phyloP scores from a whole-genome alignment of 2,888 invertebrate species.

The Xestia rhomboidea region DNA sequence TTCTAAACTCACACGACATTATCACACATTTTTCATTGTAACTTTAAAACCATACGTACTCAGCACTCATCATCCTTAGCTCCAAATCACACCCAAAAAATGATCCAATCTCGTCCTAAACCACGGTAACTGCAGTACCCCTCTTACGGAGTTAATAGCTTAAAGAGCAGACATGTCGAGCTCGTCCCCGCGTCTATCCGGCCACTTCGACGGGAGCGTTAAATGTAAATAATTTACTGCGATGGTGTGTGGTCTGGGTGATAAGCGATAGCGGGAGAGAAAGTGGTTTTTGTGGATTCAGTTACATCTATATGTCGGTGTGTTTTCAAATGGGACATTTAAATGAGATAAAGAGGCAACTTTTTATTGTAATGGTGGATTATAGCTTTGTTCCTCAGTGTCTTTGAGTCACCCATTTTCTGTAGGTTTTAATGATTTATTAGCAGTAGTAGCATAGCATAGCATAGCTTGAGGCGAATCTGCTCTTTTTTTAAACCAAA shows the following conservation, averaged over 20 bases:
- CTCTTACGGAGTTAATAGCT: constrained; percentile 54
- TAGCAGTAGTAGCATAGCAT: too few relatives aligned
- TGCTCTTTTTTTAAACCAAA: too few relatives aligned
- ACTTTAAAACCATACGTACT: not conserved
- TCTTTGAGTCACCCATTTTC: too few relatives aligned
- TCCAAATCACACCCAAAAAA: not conserved
- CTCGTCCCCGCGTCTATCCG: constrained; percentile 56
- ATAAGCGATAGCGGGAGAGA: constrained; percentile 58
- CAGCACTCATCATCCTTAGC: not conserved
- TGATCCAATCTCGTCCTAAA: constrained; percentile 18
- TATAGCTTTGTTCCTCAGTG: too few relatives aligned
- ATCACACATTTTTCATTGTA: not conserved
- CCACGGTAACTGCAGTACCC: constrained; percentile 34
- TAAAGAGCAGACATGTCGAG: constrained; percentile 60
- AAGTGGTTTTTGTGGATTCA: too few relatives aligned
- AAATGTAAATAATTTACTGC: constrained; percentile 86
- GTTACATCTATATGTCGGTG: too few relatives aligned
- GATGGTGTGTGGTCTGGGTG: constrained; percentile 60
- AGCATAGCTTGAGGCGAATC: too few relatives aligned
- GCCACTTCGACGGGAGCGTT: constrained; percentile 76
- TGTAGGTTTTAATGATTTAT: too few relatives aligned
- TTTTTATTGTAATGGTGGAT: too few relatives aligned
- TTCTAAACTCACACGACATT: not conserved
- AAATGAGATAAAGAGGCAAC: too few relatives aligned
- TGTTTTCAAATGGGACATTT: too few relatives aligned